These are phyloP conservation scores for Bombus ignitus DNA, from an alignment of 1,140 invertebrate species.

Conservation along the genomic window DNA sequence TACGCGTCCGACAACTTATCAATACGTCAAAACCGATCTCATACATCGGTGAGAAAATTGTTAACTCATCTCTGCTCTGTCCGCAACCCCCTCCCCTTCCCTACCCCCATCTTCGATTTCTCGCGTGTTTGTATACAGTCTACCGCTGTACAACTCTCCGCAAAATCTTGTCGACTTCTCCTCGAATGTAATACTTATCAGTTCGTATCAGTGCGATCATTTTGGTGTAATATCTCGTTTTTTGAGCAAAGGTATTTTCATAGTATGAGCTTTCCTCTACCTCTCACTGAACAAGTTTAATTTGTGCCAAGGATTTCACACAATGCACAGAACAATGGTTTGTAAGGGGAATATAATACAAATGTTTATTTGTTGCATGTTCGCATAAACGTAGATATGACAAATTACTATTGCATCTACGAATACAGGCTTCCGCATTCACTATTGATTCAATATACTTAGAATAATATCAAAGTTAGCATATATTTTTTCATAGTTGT, in stretches of 20 bases:
- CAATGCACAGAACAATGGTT: not conserved
- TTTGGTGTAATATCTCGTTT: not conserved
- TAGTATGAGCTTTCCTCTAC: not conserved
- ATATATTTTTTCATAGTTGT: not conserved
- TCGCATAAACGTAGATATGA: constrained; percentile 17
- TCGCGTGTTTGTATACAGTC: constrained; percentile 42
- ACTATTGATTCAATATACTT: not conserved
- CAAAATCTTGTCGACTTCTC: not conserved
- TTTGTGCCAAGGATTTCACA: not conserved
- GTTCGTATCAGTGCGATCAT: constrained; percentile 2
- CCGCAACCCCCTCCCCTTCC: no score
- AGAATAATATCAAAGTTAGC: not conserved
- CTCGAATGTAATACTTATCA: not conserved
- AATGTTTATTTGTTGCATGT: constrained; percentile 24
- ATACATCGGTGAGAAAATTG: constrained; percentile 50
- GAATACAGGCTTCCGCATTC: not conserved
- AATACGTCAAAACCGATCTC: constrained; percentile 28
- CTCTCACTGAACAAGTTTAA: not conserved
- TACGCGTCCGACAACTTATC: constrained; percentile 15
- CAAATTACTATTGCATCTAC: constrained; percentile 24
- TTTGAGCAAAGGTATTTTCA: not conserved
- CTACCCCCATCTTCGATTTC: not conserved
- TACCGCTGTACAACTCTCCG: constrained; percentile 6
- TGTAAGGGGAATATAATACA: not conserved
- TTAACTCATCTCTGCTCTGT: constrained; percentile 14